A percentile compares a stretch with the other conserved stretches of the same genome.
These are phyloP conservation scores for Sandelia bainsii DNA, from an alignment of 2,797 vertebrate genomes.

Conservation along the genomic window DNA sequence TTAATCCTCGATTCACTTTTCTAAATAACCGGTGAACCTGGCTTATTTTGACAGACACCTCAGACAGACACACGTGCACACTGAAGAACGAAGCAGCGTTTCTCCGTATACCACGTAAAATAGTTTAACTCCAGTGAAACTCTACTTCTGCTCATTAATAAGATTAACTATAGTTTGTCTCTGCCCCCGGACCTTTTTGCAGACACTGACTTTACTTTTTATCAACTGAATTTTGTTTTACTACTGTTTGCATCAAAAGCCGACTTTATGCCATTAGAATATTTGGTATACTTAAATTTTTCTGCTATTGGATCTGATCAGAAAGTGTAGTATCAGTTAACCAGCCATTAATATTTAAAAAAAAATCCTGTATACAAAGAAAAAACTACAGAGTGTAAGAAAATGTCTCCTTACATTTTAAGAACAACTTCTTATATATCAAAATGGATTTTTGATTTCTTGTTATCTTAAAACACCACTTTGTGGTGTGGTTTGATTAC, in stretches of 20 bases:
- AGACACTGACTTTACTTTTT: too few relatives aligned
- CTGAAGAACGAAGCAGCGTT: background rate
- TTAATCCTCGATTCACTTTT: constrained; percentile 4
- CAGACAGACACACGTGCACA: background rate
- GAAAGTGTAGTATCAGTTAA: too few relatives aligned
- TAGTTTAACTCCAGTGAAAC: too few relatives aligned
- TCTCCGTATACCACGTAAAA: background rate
- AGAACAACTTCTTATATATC: background rate
- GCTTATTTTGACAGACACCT: constrained; percentile 1
- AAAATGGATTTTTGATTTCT: background rate
- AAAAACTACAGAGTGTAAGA: too few relatives aligned
- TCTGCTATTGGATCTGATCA: too few relatives aligned
- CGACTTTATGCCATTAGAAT: background rate
- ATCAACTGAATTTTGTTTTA: background rate
- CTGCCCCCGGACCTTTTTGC: background rate
- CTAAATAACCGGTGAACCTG: constrained; percentile 12
- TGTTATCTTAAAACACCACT: background rate
- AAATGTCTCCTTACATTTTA: too few relatives aligned
- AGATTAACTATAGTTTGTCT: too few relatives aligned
- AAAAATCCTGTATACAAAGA: too few relatives aligned
- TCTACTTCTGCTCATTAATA: too few relatives aligned
- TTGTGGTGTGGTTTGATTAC: background rate
- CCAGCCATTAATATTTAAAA: too few relatives aligned
- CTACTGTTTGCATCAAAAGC: background rate
- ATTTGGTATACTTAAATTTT: too few relatives aligned